Conservation (phyloP, 2,113 vertebrate genomes). For the Phycodurus eques region DNA sequence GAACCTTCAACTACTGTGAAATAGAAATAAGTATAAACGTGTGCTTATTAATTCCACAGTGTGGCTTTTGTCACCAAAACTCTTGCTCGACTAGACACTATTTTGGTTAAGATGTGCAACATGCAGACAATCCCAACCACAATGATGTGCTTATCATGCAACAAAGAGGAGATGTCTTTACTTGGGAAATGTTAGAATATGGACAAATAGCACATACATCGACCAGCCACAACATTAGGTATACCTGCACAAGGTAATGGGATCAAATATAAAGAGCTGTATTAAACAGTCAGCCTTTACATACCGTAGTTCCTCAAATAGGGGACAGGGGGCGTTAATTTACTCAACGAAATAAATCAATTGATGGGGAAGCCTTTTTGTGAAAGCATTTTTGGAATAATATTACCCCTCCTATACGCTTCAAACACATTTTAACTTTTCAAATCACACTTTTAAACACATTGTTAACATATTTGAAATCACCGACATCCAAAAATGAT, state of each 20-base stretch:
- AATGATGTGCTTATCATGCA: conserved; percentile 40
- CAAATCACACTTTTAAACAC: too few relatives aligned
- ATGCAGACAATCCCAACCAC: conserved; percentile 57
- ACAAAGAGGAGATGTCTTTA: neutral
- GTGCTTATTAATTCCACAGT: neutral
- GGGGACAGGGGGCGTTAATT: too few relatives aligned
- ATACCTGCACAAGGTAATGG: neutral
- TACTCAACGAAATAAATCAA: too few relatives aligned
- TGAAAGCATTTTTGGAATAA: too few relatives aligned
- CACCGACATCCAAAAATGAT: too few relatives aligned
- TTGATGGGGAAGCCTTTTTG: too few relatives aligned
- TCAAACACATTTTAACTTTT: too few relatives aligned
- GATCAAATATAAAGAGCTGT: too few relatives aligned
- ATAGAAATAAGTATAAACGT: neutral
- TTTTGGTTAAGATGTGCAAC: conserved; percentile 58
- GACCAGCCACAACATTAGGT: neutral
- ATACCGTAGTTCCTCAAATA: too few relatives aligned
- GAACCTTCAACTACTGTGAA: conserved; percentile 13
- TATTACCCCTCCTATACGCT: too few relatives aligned
- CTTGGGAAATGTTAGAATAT: neutral
- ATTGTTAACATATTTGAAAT: too few relatives aligned
- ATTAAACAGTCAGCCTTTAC: too few relatives aligned
- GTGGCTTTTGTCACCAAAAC: neutral
- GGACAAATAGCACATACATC: neutral
- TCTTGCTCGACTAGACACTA: conserved; percentile 19